Base-by-base conservation (phyloP, 2,888 invertebrate species). In the Netelia fuscicornis region DNA sequence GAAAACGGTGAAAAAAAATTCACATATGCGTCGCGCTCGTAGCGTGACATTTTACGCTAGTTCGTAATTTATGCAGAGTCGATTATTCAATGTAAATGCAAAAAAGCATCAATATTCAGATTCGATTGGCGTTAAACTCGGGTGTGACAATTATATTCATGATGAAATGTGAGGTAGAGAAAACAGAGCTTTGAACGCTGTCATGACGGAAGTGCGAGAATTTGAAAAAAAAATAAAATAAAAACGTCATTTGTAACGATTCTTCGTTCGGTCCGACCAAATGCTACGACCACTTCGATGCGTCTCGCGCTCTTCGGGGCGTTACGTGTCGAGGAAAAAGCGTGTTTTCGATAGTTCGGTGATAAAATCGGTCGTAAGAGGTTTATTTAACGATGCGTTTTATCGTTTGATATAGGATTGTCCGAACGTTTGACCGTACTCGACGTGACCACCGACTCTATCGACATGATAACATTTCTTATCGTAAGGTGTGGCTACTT, bases 11-110 rank as follows among this genome's bases (percentile, higher is more conserved):
- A 37, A 37, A 37, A 37, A 30, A 30, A 37, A 30, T 2, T 37
- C 37, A 37, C 37, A 37, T 48, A 68, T 68, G 58, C 58, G 17
- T 17, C 56, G n/a, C 60, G 20, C 30, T 64, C 52, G 64, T n/a
- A 77, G 37, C 62, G 52, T 64, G 10, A 60, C 8, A 23, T 60
- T 9, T 23, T 11, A 23, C 60, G 60, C 60, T 8, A 10, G 20
- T 9, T 9, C 11, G 2, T 23, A 23, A 60, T 60, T 17, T 23
- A 60, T 60, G 10, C 60, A 11, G 48, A 48, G 13, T 48, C 13
- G 48, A 48, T 48, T 48, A 13, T 48, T 48, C 48, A 48, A 48
- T 3, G 48, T 13, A 48, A 10, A 13, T 13, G 48, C 13, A 48
- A 48, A 48, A 48, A 13, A 2, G 48, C 48, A 3, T 48, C 48